A percentile compares a stretch with the other conserved stretches of the same genome.
Evolutionary conservation across 2,888 invertebrate genomes (phyloP).

Genomic region (Rhagonycha lutea): DNA sequence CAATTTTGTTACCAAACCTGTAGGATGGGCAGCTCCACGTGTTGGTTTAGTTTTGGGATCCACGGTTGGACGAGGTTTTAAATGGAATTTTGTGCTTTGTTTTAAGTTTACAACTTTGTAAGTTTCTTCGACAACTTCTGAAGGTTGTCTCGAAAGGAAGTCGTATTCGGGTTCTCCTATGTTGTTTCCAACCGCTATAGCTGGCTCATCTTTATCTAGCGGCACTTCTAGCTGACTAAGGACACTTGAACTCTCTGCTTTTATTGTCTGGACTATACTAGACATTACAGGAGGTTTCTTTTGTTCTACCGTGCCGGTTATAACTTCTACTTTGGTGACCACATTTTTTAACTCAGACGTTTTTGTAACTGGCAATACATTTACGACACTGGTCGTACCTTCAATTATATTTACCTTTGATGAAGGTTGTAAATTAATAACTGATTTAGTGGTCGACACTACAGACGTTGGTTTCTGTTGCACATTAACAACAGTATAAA

Average conservation of each 20-base stretch:
- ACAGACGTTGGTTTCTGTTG: slow-evolving; percentile 37
- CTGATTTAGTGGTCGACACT: slow-evolving; percentile 56
- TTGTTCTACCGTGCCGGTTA: slow-evolving; percentile 37
- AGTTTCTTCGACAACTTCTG: slow-evolving; percentile 83
- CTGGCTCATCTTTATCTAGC: slow-evolving; percentile 61
- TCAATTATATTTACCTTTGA: slow-evolving; percentile 48
- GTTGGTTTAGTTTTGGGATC: slow-evolving; percentile 51
- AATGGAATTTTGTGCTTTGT: slow-evolving; percentile 65
- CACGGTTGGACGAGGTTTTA: slow-evolving; percentile 57
- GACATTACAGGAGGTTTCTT: slow-evolving; percentile 40
- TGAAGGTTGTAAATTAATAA: slow-evolving; percentile 61
- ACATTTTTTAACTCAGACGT: slow-evolving; percentile 32
- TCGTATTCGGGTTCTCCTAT: slow-evolving; percentile 83
- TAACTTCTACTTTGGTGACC: slow-evolving; percentile 52
- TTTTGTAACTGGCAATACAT: slow-evolving; percentile 44
- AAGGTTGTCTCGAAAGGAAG: slow-evolving; percentile 81
- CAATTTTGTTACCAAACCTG: slow-evolving; percentile 81
- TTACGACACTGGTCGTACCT: slow-evolving; percentile 45
- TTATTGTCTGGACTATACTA: slow-evolving; percentile 46
- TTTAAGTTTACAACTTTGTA: slow-evolving; percentile 81
- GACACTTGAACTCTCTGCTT: slow-evolving; percentile 39
- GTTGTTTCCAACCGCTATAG: slow-evolving; percentile 68
- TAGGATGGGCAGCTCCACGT: slow-evolving; percentile 68
- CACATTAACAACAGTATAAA: slow-evolving; percentile 46
- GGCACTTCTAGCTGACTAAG: slow-evolving; percentile 58